Base-by-base conservation (phyloP, 2,113 vertebrate species). In the Zosterops borbonicus region DNA sequence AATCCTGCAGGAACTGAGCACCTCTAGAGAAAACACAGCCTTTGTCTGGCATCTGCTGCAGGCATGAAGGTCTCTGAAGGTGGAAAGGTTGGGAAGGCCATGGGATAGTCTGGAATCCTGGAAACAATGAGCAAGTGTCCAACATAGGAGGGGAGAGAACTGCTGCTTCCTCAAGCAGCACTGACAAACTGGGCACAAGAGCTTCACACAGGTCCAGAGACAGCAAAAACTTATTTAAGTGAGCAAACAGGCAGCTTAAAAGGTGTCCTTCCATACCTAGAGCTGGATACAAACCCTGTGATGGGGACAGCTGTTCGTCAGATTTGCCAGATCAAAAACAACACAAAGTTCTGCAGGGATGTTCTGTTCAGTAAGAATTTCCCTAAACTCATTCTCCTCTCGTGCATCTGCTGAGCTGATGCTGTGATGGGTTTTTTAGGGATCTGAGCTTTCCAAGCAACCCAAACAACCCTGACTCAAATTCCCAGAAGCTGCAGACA, bases 351-450 rank as follows among this genome's bases (percentile, higher is more conserved):
- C 76, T 81, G 42, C 76, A 74, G n/a, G 25, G 60, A 33, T 2
- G 12, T 15, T 77, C 28, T 35, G 27, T 8, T 53, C 37, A 7
- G 2, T 0, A 62, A n/a, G 1, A 19, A 39, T 39, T 39, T 39
- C 39, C 39, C 39, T 39, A 1, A 71, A 27, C 35, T 28, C 16
- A 4, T 2, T 18, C 6, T 14, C n/a, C 9, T 31, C 28, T 70
- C 31, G 25, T 24, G 2, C 23, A n/a, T 25, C 6, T 22, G 9
- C 75, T 4, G 29, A 50, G 44, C 12, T 11, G 1, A 16, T 13
- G 5, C 5, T 18, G 16, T 0, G 8, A 7, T 4, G 9, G 33
- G 6, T 0, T 53, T 68, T 86, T 53, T 3, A 46, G 53, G 77
- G 15, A 59, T 21, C 28, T 7, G 29, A 87, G 33, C 37, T 8